Evolutionary conservation across 2,113 vertebrate species (phyloP).

Genomic region (Charadrius vociferus): DNA sequence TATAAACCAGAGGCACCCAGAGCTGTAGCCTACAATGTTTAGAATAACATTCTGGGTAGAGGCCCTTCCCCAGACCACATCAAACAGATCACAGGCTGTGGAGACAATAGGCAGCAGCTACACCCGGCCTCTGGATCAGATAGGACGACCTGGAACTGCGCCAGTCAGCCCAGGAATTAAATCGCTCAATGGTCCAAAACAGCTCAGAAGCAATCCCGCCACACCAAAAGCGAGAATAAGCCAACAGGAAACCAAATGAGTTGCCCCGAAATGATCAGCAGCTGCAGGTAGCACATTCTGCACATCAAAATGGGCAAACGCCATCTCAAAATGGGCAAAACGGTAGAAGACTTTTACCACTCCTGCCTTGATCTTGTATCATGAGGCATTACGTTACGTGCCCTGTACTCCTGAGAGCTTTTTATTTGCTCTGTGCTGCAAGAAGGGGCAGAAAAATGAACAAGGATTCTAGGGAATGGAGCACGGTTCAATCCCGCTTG

Average conservation of each 20-base stretch:
- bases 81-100: background rate
- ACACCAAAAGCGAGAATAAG: rapidly evolving
- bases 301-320: rapidly evolving
- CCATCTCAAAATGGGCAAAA: background rate
- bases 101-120: background rate
- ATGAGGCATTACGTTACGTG: rapidly evolving
- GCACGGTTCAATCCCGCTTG: rapidly evolving
- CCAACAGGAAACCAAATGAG: background rate
- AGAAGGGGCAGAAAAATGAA: background rate
- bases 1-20: background rate
- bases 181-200: rapidly evolving
- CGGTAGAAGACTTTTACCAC: background rate
- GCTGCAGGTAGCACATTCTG: background rate
- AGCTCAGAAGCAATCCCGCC: background rate
- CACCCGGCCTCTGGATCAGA: background rate
- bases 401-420: background rate
- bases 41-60: rapidly evolving
- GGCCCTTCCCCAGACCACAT: background rate
- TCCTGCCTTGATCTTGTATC: background rate
- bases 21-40: background rate
- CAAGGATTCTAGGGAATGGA: background rate
- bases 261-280: rapidly evolving
- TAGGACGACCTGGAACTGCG: rapidly evolving
- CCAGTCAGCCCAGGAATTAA: background rate
- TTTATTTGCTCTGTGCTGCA: background rate